Conservation (phyloP, 1,140 invertebrate species). For the Penaeus indicus region DNA sequence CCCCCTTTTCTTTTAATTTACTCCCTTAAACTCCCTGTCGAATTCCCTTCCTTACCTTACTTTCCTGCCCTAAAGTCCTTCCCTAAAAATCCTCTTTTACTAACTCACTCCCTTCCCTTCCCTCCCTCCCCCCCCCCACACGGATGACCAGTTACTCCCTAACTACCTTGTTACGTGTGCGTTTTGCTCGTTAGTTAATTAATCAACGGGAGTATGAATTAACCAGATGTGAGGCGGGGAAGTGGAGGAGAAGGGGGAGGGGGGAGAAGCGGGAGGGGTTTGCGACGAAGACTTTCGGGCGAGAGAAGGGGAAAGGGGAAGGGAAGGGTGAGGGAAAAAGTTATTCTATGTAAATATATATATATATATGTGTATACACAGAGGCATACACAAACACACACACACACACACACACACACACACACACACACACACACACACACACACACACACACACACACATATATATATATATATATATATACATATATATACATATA, state of each 20-base stretch:
- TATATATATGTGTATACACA: neutral
- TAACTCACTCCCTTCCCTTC: neutral
- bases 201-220: neutral
- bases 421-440: no score
- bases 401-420: neutral
- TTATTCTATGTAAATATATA: no score
- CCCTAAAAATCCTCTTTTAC: neutral
- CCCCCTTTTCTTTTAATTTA: neutral
- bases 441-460: no score
- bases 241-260: neutral
- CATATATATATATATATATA: no score
- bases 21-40: no score
- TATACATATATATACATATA: no score
- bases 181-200: no score
- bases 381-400: neutral
- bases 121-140: neutral
- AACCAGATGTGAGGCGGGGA: neutral
- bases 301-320: neutral
- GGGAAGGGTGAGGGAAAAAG: neutral
- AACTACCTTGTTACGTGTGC: no score
- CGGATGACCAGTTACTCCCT: no score
- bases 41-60: neutral
- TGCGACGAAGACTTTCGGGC: neutral
- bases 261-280: neutral
- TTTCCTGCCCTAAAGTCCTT: neutral